These are phyloP conservation scores for Diabrotica balteata DNA, from an alignment of 2,888 invertebrate genomes.

Conservation along the genomic window DNA sequence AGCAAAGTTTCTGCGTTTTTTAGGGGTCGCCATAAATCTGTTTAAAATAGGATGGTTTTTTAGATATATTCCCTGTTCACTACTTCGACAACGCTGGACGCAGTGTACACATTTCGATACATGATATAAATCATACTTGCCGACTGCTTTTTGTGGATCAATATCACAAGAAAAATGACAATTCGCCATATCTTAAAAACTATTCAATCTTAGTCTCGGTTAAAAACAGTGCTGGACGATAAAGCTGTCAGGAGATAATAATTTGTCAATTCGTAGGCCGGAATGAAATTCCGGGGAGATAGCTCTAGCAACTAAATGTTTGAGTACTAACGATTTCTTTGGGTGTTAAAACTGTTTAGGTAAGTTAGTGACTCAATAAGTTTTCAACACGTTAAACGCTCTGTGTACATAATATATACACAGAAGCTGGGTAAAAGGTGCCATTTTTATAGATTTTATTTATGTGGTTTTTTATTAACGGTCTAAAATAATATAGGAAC, in stretches of 20 bases:
- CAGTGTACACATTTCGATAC: conserved; percentile 14
- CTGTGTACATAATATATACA: too few relatives aligned
- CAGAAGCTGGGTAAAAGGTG: too few relatives aligned
- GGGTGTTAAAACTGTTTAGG: too few relatives aligned
- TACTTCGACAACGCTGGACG: conserved; percentile 12
- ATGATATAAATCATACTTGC: conserved; percentile 12
- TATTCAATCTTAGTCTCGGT: conserved; percentile 5
- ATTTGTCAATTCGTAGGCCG: too few relatives aligned
- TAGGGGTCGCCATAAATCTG: conserved; percentile 9
- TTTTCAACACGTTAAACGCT: too few relatives aligned
- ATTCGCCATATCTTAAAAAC: conserved; percentile 7
- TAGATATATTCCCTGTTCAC: conserved; percentile 13
- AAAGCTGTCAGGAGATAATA: background rate
- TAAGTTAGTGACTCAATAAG: too few relatives aligned
- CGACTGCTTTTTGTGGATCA: conserved; percentile 4
- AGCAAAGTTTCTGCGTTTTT: conserved; percentile 15
- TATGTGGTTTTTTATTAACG: too few relatives aligned
- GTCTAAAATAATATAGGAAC: too few relatives aligned
- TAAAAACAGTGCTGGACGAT: background rate
- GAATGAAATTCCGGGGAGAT: too few relatives aligned
- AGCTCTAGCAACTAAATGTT: too few relatives aligned
- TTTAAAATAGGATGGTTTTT: conserved; percentile 13
- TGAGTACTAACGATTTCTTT: too few relatives aligned
- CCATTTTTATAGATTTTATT: too few relatives aligned
- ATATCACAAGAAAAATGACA: conserved; percentile 1